Evolutionary conservation across 2,888 invertebrate genomes (phyloP), one percentile per base, ranked within the genome.

Genomic region (Drosophila neoperkinsi): DNA sequence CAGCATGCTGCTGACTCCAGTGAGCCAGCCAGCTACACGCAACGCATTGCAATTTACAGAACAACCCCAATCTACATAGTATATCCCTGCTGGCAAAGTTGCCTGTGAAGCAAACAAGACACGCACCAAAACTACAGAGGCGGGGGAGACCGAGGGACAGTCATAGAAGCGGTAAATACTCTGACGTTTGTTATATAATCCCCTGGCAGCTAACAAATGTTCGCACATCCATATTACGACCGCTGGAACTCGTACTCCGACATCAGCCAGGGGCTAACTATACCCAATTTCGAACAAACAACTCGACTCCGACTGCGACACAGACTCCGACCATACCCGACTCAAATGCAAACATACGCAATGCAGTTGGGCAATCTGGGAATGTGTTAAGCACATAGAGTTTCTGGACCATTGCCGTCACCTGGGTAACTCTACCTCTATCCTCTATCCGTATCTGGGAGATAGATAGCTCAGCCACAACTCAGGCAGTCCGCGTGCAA

Each of bases 171-270:
- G 81, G 81, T 78, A 85, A 88, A 86, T 83, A 83, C 86, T 74
- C 73, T 52, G 57, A 73, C 84, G 72, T 76, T 83, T 79, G 81
- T 79, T 81, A 68, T 73, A 79, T 86, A 89, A 84, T 86, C 87
- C 88, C 77, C 74, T 74, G 84, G 82, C 89, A 81, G 87, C 79
- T 87, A 81, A 84, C 84, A 84, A 84, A 84, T 84, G 87, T 87
- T 79, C 74, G 70, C 89, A 77, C 84, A 84, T 84, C 64, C 87
- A 79, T 88, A 71, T 81, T 73, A 73, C 66, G 71, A 80, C 85
- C 77, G 60, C 81, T 74, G 67, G 50, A 71, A 25, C 65, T 38
- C 28, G 7, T 38, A 25, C 60, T 28, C n/a, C 38, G 10, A n/a
- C 13, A 30, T 9, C 28, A 51, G 21, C 49, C 33, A 50, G 18